These are phyloP conservation scores for Druceiella hillmani DNA, from an alignment of 2,888 invertebrate species.

Conservation along the genomic window DNA sequence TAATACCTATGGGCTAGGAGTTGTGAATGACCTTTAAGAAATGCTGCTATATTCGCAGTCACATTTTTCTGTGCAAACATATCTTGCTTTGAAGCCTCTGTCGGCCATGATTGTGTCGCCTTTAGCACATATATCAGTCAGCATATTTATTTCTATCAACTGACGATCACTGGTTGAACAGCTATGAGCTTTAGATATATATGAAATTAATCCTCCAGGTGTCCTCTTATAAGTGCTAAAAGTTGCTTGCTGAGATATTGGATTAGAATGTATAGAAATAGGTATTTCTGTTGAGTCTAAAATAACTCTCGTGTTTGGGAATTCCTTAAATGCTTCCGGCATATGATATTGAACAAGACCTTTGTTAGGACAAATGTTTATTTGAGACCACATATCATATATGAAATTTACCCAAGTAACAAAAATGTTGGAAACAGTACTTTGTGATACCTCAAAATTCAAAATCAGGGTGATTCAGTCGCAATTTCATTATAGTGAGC, in stretches of 20 bases:
- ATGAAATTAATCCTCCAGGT: constrained; percentile 8
- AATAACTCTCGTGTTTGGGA: constrained; percentile 8
- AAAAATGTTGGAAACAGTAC: too few species aligned
- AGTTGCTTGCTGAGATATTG: constrained; percentile 6
- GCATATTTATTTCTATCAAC: constrained; percentile 17
- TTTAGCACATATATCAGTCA: constrained; percentile 16
- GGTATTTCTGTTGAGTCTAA: constrained; percentile 10
- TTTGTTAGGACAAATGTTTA: too few species aligned
- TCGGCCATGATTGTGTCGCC: constrained; percentile 23
- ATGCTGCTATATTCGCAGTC: constrained; percentile 18
- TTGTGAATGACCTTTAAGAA: constrained; percentile 19
- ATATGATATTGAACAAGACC: too few species aligned
- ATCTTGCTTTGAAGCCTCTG: constrained; percentile 24
- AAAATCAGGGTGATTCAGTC: constrained; percentile 14
- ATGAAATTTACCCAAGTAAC: too few species aligned
- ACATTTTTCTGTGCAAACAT: constrained; percentile 20
- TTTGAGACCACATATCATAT: too few species aligned
- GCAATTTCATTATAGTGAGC: constrained; percentile 16
- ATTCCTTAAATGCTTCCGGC: too few species aligned
- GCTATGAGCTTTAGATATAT: constrained; percentile 7
- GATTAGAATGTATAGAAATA: constrained; percentile 5
- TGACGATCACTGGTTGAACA: constrained; percentile 21
- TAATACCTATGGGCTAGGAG: constrained; percentile 13
- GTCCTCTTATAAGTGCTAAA: constrained; percentile 8
- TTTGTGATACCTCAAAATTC: too few species aligned